These are phyloP conservation scores for Lates calcarifer DNA, from an alignment of 2,113 vertebrate genomes.

Conservation along the genomic window DNA sequence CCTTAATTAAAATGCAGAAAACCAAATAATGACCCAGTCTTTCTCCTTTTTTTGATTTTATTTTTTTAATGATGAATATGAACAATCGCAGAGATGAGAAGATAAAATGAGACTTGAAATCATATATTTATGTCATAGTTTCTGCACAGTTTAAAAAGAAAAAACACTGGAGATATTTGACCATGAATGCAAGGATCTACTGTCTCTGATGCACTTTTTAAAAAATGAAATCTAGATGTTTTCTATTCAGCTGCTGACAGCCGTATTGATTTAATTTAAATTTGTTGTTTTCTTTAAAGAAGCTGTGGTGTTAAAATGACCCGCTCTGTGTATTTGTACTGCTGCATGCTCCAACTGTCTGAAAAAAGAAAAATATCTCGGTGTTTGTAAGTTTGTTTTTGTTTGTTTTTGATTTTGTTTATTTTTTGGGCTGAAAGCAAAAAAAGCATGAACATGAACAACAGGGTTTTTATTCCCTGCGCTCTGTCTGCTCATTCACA, in stretches of 20 bases:
- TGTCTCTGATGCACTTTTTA: slow-evolving; percentile 69
- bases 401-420: not conserved
- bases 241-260: slow-evolving; percentile 17
- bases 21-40: slow-evolving; percentile 17
- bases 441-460: slow-evolving; percentile 51
- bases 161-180: slow-evolving; percentile 30
- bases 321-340: slow-evolving; percentile 50
- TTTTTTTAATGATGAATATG: not conserved
- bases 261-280: slow-evolving; percentile 86
- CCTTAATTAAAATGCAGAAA: slow-evolving; percentile 4
- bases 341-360: slow-evolving; percentile 66
- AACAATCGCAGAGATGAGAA: slow-evolving; percentile 45
- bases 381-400: slow-evolving; percentile 35
- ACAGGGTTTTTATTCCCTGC: slow-evolving; percentile 23
- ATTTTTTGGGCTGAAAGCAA: slow-evolving; percentile 21
- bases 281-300: no score
- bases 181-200: slow-evolving; percentile 1
- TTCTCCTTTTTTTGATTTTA: not conserved
- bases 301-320: slow-evolving; percentile 4
- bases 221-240: slow-evolving; percentile 57
- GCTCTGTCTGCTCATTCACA: slow-evolving; percentile 24
- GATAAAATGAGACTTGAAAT: slow-evolving; percentile 36
- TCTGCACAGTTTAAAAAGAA: slow-evolving; percentile 29
- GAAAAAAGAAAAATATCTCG: slow-evolving; percentile 30
- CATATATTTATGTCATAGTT: slow-evolving; percentile 63